Conservation (phyloP, 1,140 invertebrate genomes). For the Bathynomus jamesi region DNA sequence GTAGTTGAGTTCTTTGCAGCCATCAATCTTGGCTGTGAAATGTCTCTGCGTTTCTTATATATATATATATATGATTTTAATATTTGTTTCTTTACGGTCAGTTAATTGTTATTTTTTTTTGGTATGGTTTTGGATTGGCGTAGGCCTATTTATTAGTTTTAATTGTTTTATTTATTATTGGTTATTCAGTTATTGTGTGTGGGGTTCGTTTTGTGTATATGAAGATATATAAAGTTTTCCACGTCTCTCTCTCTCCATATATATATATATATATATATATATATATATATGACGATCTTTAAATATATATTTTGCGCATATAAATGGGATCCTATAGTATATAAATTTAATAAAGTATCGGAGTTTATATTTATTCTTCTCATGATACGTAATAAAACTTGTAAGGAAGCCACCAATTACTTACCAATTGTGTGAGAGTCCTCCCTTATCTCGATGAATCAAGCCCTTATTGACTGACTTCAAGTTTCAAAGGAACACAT, state of each 20-base stretch:
- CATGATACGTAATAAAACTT: background rate
- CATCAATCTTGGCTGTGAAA: too few species aligned
- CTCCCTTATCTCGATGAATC: background rate
- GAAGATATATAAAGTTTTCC: conserved; percentile 1
- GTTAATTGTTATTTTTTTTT: background rate
- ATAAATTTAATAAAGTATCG: background rate
- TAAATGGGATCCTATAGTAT: background rate
- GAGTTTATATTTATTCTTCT: background rate
- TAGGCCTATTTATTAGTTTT: background rate
- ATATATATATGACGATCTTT: conserved; percentile 5
- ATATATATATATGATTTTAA: too few species aligned
- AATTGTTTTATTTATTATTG: background rate
- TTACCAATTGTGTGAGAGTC: background rate
- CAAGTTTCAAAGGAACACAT: background rate
- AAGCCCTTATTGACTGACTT: background rate
- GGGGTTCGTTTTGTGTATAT: background rate
- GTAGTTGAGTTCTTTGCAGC: too few species aligned
- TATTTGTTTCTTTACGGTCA: background rate
- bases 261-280: conserved; percentile 11
- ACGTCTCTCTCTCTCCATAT: background rate
- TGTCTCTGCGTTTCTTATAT: too few species aligned
- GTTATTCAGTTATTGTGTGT: background rate
- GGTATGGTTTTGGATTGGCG: background rate
- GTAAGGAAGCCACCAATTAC: background rate
- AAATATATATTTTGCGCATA: background rate